Evolutionary conservation across 2,888 invertebrate genomes (phyloP).

Genomic region (Digitonthophagus gazella): DNA sequence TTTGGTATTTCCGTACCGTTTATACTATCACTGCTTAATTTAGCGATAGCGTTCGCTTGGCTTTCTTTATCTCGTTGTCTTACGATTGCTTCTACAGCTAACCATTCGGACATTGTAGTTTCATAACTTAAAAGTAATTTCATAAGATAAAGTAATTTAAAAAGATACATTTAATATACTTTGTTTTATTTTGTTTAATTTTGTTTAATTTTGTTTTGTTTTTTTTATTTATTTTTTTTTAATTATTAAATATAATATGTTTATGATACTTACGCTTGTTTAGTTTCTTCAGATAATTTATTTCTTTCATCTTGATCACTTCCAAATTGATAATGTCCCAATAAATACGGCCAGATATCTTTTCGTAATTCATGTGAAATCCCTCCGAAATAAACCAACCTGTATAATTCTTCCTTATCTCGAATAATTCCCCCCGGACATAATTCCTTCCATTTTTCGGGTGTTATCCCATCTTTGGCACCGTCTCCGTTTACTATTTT

Average conservation of each 20-base stretch:
- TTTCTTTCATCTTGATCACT: constrained; percentile 64
- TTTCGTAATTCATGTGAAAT: constrained; percentile 74
- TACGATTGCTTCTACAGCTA: constrained; percentile 92
- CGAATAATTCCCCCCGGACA: constrained; percentile 61
- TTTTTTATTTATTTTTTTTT: too few species aligned
- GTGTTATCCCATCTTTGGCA: constrained; percentile 66
- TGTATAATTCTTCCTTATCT: constrained; percentile 72
- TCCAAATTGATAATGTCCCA: constrained; percentile 82
- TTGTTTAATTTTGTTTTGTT: too few species aligned
- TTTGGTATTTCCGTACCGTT: constrained; percentile 51
- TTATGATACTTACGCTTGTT: constrained; percentile 54
- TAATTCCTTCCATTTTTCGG: constrained; percentile 71
- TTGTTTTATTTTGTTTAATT: too few species aligned
- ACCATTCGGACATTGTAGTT: constrained; percentile 92
- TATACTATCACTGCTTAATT: constrained; percentile 75
- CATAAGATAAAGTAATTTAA: constrained; percentile 7
- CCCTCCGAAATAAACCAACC: constrained; percentile 85
- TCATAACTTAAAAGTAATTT: constrained; percentile 62
- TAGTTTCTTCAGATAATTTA: constrained; percentile 65
- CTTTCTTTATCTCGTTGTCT: constrained; percentile 77
- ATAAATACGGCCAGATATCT: constrained; percentile 85
- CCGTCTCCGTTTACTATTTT: constrained; percentile 67
- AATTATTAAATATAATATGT: background rate
- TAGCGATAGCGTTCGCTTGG: constrained; percentile 81
- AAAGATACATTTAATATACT: constrained; percentile 1